Conservation (phyloP, 1,140 invertebrate genomes). For the Drosophila sp. region DNA sequence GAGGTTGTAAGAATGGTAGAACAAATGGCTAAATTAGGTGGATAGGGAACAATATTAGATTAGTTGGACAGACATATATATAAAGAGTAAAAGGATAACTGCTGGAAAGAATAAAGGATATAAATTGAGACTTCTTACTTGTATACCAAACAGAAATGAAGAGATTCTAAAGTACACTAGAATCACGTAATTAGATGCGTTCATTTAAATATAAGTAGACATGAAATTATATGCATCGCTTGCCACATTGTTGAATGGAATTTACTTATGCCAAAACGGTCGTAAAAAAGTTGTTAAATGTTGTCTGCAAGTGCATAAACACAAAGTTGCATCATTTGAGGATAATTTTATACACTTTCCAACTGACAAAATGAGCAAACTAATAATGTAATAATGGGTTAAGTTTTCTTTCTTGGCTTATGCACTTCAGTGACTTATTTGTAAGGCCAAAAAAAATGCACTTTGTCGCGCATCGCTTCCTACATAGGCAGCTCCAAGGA, state of each 20-base stretch:
- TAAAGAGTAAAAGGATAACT: too few relatives aligned
- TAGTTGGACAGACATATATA: too few relatives aligned
- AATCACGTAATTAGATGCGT: neutral
- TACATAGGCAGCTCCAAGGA: too few relatives aligned
- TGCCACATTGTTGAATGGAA: conserved; percentile 9
- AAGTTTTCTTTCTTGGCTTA: neutral
- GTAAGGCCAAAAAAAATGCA: neutral
- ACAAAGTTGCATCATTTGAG: conserved; percentile 19
- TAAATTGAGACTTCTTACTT: too few relatives aligned
- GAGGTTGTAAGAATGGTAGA: too few relatives aligned
- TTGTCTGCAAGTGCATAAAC: conserved; percentile 11
- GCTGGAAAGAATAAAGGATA: neutral
- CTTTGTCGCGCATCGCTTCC: neutral
- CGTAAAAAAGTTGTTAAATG: conserved; percentile 20
- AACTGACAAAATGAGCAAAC: conserved; percentile 4
- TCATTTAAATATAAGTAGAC: neutral
- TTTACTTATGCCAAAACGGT: conserved; percentile 5
- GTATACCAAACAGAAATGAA: neutral
- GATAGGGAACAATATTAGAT: too few relatives aligned
- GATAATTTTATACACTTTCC: conserved; percentile 4
- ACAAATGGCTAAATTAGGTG: too few relatives aligned
- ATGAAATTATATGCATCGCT: conserved; percentile 15
- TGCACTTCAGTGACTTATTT: neutral
- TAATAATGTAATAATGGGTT: neutral
- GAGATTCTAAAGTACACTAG: neutral